Percentiles rank a stretch among this genome's conserved stretches.
Conservation (phyloP, 2,888 invertebrate genomes). For the Crossocerus cetratus region DNA sequence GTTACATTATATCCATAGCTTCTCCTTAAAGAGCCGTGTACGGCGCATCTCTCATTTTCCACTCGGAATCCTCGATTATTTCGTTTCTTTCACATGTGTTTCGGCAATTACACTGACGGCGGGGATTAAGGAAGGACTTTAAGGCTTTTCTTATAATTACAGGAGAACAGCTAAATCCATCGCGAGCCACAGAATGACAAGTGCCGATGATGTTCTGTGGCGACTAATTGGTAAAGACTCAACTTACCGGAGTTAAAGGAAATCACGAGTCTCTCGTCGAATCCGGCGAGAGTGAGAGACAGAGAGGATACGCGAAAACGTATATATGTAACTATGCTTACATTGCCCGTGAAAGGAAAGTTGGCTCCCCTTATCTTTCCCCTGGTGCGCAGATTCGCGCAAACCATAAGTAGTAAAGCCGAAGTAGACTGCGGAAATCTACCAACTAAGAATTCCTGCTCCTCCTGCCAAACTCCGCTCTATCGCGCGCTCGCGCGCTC, state of each 20-base stretch:
- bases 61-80: slow-evolving; percentile 18
- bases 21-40: slow-evolving; percentile 19
- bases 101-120: slow-evolving; percentile 24
- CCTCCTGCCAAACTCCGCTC: slow-evolving; percentile 18
- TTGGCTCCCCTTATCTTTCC: background rate
- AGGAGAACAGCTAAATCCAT: slow-evolving; percentile 31
- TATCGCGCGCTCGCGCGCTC: slow-evolving; percentile 9
- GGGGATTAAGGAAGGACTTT: slow-evolving; percentile 1
- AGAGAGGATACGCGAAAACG: no score
- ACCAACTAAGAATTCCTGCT: background rate
- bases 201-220: slow-evolving; percentile 16
- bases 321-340: no score
- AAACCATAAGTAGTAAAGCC: slow-evolving; percentile 1
- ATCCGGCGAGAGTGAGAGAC: background rate
- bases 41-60: slow-evolving; percentile 8
- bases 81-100: slow-evolving; percentile 15
- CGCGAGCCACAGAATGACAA: slow-evolving; percentile 30
- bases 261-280: slow-evolving; percentile 3
- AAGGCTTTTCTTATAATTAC: slow-evolving; percentile 28
- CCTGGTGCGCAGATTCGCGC: background rate
- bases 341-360: no score
- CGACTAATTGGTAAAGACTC: slow-evolving; percentile 24
- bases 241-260: slow-evolving; percentile 13
- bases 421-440: background rate
- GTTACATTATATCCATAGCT: slow-evolving; percentile 39